phyloP scores from a whole-genome alignment of 2,797 vertebrate species.

The Alosa sapidissima region DNA sequence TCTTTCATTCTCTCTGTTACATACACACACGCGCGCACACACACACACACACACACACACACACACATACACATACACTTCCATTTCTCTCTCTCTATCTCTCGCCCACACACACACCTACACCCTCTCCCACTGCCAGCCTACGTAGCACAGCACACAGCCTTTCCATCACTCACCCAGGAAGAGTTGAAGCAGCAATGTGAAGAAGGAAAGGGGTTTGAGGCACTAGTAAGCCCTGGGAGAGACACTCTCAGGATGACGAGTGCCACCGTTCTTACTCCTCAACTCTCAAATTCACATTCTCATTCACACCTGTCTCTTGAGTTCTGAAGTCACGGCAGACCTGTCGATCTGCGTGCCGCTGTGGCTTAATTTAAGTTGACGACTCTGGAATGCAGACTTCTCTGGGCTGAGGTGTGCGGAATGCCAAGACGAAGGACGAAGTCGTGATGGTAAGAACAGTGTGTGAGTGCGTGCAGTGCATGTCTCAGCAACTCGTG shows the following conservation, averaged over 20 bases:
- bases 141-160: background rate
- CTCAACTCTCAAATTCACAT: background rate
- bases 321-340: background rate
- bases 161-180: slow-evolving; percentile 40
- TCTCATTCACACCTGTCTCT: background rate
- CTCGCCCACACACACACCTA: background rate
- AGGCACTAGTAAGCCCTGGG: background rate
- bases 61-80: background rate
- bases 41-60: background rate
- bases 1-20: too few species aligned
- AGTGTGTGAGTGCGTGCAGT: background rate
- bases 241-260: slow-evolving; percentile 34
- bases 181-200: slow-evolving; percentile 30
- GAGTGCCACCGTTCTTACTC: background rate
- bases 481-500: background rate
- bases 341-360: background rate
- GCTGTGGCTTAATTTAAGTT: background rate
- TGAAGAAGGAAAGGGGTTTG: slow-evolving; percentile 37
- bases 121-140: slow-evolving; percentile 21
- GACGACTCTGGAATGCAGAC: background rate
- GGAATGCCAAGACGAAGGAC: background rate
- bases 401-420: too few species aligned
- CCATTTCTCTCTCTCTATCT: background rate
- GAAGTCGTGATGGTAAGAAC: background rate
- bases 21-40: slow-evolving; percentile 31